phyloP scores from a whole-genome alignment of 2,797 vertebrate species.

The Merluccius polli region DNA sequence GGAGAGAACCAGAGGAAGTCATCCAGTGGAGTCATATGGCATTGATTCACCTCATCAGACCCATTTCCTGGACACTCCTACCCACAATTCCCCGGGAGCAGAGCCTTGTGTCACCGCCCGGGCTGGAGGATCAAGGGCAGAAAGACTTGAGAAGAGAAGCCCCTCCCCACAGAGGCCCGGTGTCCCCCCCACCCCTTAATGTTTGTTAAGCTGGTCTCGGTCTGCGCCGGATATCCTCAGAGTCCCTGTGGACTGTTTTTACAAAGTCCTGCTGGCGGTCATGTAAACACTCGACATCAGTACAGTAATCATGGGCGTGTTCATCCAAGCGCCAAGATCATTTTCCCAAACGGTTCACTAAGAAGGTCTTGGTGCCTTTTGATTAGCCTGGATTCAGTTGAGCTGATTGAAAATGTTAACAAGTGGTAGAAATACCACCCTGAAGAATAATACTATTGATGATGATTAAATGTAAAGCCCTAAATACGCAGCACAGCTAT shows the following conservation, averaged over 20 bases:
- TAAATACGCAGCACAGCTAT: constrained; percentile 1
- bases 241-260: constrained; percentile 51
- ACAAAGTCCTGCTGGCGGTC: constrained; percentile 34
- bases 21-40: constrained; percentile 55
- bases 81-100: constrained; percentile 49
- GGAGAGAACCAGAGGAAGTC: constrained; percentile 46
- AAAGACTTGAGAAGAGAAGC: constrained; percentile 50
- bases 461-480: not conserved
- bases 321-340: constrained; percentile 42
- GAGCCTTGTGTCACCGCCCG: constrained; percentile 45
- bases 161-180: constrained; percentile 35
- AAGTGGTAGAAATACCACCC: constrained; percentile 1
- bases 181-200: constrained; percentile 33
- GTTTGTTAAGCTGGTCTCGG: constrained; percentile 71
- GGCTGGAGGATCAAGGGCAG: constrained; percentile 40
- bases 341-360: constrained; percentile 21
- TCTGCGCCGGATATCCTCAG: constrained; percentile 63
- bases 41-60: constrained; percentile 61
- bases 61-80: constrained; percentile 62
- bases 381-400: constrained; percentile 19
- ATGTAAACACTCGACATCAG: constrained; percentile 39
- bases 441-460: not conserved
- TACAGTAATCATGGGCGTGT: too few species aligned
- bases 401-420: constrained; percentile 43
- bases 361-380: not conserved